A percentile compares a stretch with the other conserved stretches of the same genome.
These are phyloP conservation scores for Drosophila obscura DNA, from an alignment of 1,140 invertebrate genomes.

Conservation along the genomic window DNA sequence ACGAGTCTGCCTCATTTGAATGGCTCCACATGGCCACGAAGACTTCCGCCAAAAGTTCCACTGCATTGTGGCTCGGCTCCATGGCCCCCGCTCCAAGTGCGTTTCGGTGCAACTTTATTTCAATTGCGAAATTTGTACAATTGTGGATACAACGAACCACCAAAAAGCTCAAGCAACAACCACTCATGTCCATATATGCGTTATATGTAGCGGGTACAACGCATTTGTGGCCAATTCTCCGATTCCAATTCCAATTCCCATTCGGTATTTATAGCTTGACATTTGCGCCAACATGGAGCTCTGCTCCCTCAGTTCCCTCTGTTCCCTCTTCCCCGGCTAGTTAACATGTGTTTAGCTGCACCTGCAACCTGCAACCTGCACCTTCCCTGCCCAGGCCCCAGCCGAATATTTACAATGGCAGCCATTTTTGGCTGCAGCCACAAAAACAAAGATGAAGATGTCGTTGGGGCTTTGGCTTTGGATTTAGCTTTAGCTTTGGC, in stretches of 20 bases:
- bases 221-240: slow-evolving; percentile 73
- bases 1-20: slow-evolving; percentile 36
- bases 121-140: slow-evolving; percentile 73
- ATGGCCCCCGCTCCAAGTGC: slow-evolving; percentile 38
- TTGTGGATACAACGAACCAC: slow-evolving; percentile 32
- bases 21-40: slow-evolving; percentile 11
- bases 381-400: slow-evolving; percentile 10
- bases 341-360: slow-evolving; percentile 73
- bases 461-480: slow-evolving; percentile 54
- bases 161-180: slow-evolving; percentile 26
- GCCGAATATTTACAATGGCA: slow-evolving; percentile 67
- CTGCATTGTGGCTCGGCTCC: slow-evolving; percentile 8
- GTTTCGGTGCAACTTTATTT: slow-evolving; percentile 77
- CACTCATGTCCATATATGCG: slow-evolving; percentile 72
- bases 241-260: slow-evolving; percentile 69
- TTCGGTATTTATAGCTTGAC: slow-evolving; percentile 79
- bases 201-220: slow-evolving; percentile 70
- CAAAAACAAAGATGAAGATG: slow-evolving; percentile 63
- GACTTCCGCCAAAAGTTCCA: slow-evolving; percentile 32
- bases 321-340: slow-evolving; percentile 27
- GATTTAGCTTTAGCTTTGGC: slow-evolving; percentile 13
- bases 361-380: slow-evolving; percentile 49
- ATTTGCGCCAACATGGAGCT: slow-evolving; percentile 65
- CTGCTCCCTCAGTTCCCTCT: background rate
- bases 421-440: slow-evolving; percentile 65